Conservation (phyloP, 2,113 vertebrate genomes). For the Rattus norvegicus region DNA sequence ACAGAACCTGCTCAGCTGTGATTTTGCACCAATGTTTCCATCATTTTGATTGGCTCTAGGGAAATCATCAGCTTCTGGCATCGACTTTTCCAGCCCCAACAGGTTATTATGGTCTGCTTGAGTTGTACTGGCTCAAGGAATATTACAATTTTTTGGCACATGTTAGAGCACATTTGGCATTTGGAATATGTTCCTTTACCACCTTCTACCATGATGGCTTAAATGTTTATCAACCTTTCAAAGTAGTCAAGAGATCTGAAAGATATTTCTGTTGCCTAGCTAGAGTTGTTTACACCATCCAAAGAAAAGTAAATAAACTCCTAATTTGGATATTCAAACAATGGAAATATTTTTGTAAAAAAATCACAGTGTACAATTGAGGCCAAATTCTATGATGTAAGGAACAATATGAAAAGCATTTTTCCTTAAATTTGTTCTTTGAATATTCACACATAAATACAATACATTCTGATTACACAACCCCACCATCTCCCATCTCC, state of each 20-base stretch:
- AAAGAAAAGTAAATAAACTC: conserved; percentile 63
- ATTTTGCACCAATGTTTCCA: conserved; percentile 88
- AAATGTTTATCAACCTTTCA: conserved; percentile 59
- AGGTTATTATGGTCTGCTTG: conserved; percentile 84
- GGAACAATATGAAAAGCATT: background rate
- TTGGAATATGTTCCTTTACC: conserved; percentile 61
- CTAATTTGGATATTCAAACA: conserved; percentile 51
- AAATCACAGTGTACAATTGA: conserved; percentile 34
- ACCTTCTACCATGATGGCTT: conserved; percentile 24
- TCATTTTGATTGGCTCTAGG: conserved; percentile 87
- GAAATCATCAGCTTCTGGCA: conserved; percentile 88
- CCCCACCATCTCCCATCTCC: background rate
- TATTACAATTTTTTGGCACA: conserved; percentile 66
- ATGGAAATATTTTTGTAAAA: conserved; percentile 56
- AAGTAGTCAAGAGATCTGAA: conserved; percentile 60
- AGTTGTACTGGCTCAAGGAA: conserved; percentile 75
- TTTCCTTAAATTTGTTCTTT: background rate
- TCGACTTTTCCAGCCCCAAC: conserved; percentile 83
- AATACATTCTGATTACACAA: background rate
- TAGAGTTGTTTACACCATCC: conserved; percentile 67
- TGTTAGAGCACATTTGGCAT: conserved; percentile 57
- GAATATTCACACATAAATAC: background rate
- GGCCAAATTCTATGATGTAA: conserved; percentile 9
- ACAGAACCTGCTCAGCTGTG: conserved; percentile 94
- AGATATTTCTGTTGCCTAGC: conserved; percentile 42